Evolutionary conservation across 2,113 vertebrate species (phyloP).

Genomic region (Pardalotus punctatus): DNA sequence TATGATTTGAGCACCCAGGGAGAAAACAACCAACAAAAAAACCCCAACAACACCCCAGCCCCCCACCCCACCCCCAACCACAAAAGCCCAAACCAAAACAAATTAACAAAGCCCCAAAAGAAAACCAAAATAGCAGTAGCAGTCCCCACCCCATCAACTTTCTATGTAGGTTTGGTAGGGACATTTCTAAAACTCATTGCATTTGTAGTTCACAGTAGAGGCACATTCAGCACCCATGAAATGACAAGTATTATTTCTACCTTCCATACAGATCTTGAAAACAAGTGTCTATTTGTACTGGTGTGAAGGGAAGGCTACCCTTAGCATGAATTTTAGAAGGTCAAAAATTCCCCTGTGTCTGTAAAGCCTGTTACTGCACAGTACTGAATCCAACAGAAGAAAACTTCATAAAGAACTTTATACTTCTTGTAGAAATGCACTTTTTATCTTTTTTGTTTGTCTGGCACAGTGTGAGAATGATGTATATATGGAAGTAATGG

Average conservation of each 20-base stretch:
- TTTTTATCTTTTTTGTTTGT: not conserved
- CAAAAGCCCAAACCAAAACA: not conserved
- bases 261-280: not conserved
- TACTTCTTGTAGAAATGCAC: not conserved
- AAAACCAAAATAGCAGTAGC: not conserved
- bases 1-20: not conserved
- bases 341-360: not conserved
- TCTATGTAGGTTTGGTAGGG: not conserved
- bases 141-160: not conserved
- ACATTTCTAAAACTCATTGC: not conserved
- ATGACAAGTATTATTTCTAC: not conserved
- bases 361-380: not conserved
- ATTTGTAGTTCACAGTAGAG: not conserved
- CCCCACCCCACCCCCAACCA: accelerated
- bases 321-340: not conserved
- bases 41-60: accelerated
- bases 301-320: not conserved
- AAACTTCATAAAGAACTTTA: not conserved
- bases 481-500: not conserved
- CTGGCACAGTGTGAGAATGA: not conserved
- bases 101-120: not conserved
- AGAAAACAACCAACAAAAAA: accelerated
- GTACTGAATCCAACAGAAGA: not conserved
- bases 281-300: not conserved
- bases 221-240: not conserved